Percentiles rank a stretch among this genome's conserved stretches.
Conservation (phyloP, 1,140 invertebrate species). For the Drosophila mojavensis region DNA sequence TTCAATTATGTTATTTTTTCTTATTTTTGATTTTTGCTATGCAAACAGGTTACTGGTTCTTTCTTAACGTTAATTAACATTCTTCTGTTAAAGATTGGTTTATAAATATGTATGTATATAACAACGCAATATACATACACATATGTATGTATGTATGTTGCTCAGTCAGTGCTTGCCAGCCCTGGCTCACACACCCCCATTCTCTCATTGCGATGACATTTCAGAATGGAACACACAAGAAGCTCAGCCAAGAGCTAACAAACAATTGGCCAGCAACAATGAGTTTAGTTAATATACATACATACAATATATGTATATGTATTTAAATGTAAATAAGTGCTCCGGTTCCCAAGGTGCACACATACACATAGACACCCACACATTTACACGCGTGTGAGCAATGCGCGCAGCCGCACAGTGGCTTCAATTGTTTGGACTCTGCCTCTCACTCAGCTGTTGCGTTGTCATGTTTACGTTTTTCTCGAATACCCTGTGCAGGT, state of each 20-base stretch:
- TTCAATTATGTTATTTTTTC: not conserved
- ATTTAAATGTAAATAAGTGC: constrained; percentile 34
- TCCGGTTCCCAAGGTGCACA: constrained; percentile 25
- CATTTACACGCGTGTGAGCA: not conserved
- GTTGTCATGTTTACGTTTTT: constrained; percentile 21
- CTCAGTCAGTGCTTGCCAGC: constrained; percentile 9
- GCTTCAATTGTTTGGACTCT: constrained; percentile 1
- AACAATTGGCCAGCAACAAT: constrained; percentile 26
- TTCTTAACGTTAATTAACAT: constrained; percentile 13
- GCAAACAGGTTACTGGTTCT: not conserved
- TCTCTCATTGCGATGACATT: constrained; percentile 17
- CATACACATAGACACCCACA: not conserved
- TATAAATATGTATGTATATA: too few relatives aligned
- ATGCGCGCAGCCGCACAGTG: constrained; percentile 16
- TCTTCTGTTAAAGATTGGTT: not conserved
- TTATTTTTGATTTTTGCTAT: not conserved
- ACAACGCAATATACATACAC: not conserved
- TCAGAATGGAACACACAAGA: constrained; percentile 4
- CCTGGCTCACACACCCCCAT: constrained; percentile 13
- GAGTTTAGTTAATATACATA: not conserved
- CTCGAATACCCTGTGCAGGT: not conserved
- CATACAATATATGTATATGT: too few relatives aligned
- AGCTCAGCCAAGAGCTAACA: not conserved
- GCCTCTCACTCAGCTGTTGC: constrained; percentile 13
- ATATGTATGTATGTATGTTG: not conserved